phyloP scores from a whole-genome alignment of 2,113 vertebrate species.

The Megalops atlanticus region DNA sequence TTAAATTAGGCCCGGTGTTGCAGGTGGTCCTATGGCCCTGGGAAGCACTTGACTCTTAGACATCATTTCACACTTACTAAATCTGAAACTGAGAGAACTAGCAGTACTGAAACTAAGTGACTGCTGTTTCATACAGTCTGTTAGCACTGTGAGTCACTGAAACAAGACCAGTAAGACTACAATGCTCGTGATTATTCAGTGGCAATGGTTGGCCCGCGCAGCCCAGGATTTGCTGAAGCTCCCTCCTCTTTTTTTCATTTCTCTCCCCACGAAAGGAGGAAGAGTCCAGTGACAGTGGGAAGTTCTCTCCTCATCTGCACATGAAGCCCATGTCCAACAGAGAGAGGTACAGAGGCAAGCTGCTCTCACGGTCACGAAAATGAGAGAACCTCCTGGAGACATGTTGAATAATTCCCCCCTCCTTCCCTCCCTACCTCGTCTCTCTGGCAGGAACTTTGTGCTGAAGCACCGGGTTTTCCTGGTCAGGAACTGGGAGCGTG shows the following conservation, averaged over 20 bases:
- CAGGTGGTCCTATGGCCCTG: too few relatives aligned
- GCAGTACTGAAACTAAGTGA: not conserved
- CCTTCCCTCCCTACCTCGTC: not conserved
- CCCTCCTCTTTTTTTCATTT: not conserved
- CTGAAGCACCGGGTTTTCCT: constrained; percentile 94
- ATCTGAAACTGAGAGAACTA: not conserved
- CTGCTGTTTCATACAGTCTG: too few relatives aligned
- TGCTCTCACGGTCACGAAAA: too few relatives aligned
- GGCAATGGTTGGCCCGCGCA: not conserved
- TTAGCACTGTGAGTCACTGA: too few relatives aligned
- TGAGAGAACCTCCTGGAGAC: too few relatives aligned
- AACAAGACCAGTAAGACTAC: too few relatives aligned
- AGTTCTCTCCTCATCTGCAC: constrained; percentile 86
- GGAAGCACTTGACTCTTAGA: too few relatives aligned
- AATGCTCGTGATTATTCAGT: not conserved
- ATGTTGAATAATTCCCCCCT: not conserved
- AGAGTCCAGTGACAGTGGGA: constrained; percentile 80
- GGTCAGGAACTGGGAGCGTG: constrained; percentile 95
- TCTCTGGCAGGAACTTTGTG: constrained; percentile 86
- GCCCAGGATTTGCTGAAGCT: not conserved
- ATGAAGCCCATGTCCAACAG: constrained; percentile 99
- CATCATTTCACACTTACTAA: not conserved
- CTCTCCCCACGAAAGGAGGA: constrained; percentile 64
- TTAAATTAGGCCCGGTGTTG: not conserved
- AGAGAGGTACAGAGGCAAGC: constrained; percentile 78